Base-by-base conservation (phyloP, 2,888 invertebrate species). In the Hedychridium roseum region DNA sequence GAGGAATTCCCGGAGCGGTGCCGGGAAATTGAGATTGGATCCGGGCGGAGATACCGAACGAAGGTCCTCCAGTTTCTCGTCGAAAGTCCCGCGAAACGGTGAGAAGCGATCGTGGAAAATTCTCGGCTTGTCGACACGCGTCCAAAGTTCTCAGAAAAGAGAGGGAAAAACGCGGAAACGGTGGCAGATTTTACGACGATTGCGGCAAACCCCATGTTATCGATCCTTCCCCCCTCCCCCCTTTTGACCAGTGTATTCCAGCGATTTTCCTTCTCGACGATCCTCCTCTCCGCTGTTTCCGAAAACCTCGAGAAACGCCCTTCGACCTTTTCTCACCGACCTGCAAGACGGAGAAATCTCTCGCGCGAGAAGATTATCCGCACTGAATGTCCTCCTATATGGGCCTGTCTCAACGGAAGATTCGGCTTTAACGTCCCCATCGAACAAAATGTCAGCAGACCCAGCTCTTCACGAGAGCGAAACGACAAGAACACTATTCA, bases 11-110 rank as follows among this genome's bases (percentile, higher is more conserved):
- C 36, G 50, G n/a, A 49, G 54, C 60, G 58, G 58, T 57, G 59
- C 43, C 52, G 60, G 68, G 60, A 71, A 70, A 72, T 74, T 63
- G 68, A 66, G 67, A 70, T 74, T 70, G 69, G 69, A 66, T 70
- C 49, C 53, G 36, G 43, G 45, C 44, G 40, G 44, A 57, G 43
- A 56, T 50, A 55, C 48, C 52, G 36, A 55, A 49, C 50, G 54
- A 46, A 57, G 54, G 28, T 26, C 4, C 23, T 6, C 23, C 23
- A 9, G 4, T 23, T 23, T 9, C 23, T 23, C 9, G 5, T 9
- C 15, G 5, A 32, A 6, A 32, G 9, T 32, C 12, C 12, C 9
- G 9, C 15, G 5, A 9, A 2, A 4, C 17, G 5, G 9, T 15
- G 16, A 32, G 32, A 7, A 15, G 9, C 12, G 5, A 16, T 2